A percentile compares a stretch with the other conserved stretches of the same genome.
Evolutionary conservation across 2,797 vertebrate species (phyloP).

Genomic region (Oreochromis grahami): DNA sequence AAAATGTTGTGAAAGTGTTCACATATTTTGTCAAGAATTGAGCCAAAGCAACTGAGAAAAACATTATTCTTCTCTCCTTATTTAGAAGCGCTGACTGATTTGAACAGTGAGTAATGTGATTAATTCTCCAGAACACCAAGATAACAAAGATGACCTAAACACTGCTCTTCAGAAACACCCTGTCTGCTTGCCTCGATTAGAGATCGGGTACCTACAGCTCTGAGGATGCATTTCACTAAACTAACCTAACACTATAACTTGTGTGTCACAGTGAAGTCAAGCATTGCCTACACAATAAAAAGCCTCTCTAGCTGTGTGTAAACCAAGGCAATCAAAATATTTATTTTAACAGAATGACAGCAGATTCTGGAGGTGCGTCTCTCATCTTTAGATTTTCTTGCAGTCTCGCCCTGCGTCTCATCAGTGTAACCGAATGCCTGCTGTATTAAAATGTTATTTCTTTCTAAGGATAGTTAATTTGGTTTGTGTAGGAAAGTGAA

Average conservation of each 20-base stretch:
- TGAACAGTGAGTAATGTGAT: neutral
- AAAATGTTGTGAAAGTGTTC: neutral
- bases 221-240: neutral
- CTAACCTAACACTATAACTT: neutral
- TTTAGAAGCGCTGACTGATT: neutral
- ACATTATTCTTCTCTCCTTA: neutral
- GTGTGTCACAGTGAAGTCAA: neutral
- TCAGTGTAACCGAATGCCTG: neutral
- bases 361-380: neutral
- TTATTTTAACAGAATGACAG: neutral
- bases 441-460: neutral
- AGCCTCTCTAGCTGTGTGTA: neutral
- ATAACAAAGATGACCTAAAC: neutral
- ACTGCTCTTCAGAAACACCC: neutral
- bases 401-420: neutral
- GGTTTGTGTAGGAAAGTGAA: neutral
- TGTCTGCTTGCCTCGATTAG: neutral
- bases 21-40: neutral
- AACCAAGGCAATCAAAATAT: neutral
- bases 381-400: neutral
- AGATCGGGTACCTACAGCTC: neutral
- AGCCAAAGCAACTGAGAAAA: neutral
- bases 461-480: neutral
- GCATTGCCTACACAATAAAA: neutral
- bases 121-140: neutral